Base-by-base conservation (phyloP, 2,888 invertebrate genomes). In the Bugulina stolonifera region DNA sequence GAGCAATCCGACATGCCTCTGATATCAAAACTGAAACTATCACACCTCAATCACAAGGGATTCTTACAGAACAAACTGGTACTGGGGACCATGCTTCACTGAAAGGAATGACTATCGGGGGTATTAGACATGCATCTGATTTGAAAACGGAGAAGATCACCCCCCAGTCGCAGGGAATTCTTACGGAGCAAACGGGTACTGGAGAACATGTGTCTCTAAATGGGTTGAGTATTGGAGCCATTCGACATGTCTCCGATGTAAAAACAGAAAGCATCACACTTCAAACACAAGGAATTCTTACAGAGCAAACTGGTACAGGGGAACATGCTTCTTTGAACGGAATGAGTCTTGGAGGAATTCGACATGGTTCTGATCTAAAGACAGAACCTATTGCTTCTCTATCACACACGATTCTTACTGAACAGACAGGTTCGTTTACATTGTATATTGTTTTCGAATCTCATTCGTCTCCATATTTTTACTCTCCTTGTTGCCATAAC, bases 21-120 rank as follows among this genome's bases (percentile, higher is more conserved):
- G 57, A 57, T 25, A 3, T n/a, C 5, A 25, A n/a, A 3, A 25
- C 23, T 5, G 57, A 57, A 57, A 25, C 10, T n/a, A 57, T 57
- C 22, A 18, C 57, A 25, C 14, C 14, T 5, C n/a, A 57, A 57
- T 57, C 57, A 23, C 57, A 57, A 57, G 5, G 5, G 14, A 57
- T 57, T 57, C 57, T 57, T 25, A 22, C 14, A 5, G 3, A 5
- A 5, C 57, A 57, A 57, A 57, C 57, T 23, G 57, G 57, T 23
- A 57, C 57, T 10, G 57, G 57, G 5, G 14, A 64, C 10, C 64
- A 29, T 22, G 64, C 64, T 32, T 64, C 64, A 32, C 64, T 29
- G 64, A 64, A 64, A 32, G 64, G 64, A 32, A 64, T 64, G 64
- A 64, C 5, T 32, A 64, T 64, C 32, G 64, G 64, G 27, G 10